phyloP scores from a whole-genome alignment of 2,888 invertebrate species.

The Andrena dorsata region DNA sequence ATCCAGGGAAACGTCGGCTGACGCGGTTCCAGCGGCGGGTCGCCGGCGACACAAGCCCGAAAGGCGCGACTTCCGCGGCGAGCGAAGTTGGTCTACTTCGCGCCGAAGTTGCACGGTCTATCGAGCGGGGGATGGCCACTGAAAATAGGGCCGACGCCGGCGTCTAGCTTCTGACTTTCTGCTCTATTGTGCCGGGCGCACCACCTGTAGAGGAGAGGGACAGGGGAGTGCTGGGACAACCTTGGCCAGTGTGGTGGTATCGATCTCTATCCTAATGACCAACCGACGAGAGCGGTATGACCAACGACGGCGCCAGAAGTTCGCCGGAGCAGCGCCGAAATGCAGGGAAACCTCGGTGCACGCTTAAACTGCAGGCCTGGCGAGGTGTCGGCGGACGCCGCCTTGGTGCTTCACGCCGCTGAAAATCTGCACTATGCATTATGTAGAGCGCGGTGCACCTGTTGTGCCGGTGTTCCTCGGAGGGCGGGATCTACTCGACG shows the following conservation, averaged over 20 bases:
- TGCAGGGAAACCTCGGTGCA: not conserved
- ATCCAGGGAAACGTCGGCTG: conserved; percentile 30
- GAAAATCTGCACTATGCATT: conserved; percentile 54
- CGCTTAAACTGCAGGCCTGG: not conserved
- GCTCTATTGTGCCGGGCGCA: no score
- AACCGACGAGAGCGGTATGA: no score
- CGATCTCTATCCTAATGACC: no score
- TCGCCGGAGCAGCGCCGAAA: not conserved
- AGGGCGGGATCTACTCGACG: conserved; percentile 53
- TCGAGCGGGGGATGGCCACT: not conserved
- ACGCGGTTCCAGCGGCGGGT: not conserved
- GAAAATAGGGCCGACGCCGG: no score
- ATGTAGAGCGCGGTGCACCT: conserved; percentile 57
- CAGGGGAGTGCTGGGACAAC: no score
- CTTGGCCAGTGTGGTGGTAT: no score
- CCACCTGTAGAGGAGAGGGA: no score
- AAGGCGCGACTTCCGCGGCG: not conserved
- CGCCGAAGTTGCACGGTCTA: not conserved
- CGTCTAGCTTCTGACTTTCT: no score
- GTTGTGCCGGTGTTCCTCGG: conserved; percentile 60
- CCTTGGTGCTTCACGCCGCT: conserved; percentile 22
- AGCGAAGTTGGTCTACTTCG: not conserved
- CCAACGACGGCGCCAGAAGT: not conserved
- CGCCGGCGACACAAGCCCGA: not conserved
- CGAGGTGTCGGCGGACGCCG: not conserved